Evolutionary conservation across 1,140 invertebrate species (phyloP).

Genomic region (Matsumurasca onukii): DNA sequence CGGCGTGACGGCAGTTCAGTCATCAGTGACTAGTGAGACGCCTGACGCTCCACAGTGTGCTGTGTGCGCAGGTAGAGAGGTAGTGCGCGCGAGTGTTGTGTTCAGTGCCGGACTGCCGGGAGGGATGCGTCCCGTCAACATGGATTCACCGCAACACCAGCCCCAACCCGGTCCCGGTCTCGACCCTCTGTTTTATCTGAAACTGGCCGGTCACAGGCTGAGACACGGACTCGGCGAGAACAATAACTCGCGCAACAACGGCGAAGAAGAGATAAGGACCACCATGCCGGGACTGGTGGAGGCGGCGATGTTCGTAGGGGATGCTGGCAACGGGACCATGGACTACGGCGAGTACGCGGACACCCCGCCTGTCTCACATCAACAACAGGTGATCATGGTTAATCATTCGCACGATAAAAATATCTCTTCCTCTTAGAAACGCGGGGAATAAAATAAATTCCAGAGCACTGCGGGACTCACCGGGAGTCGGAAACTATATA

Average conservation of each 20-base stretch:
- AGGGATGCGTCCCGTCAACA: neutral
- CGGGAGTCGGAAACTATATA: too few species aligned
- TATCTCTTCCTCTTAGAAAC: too few species aligned
- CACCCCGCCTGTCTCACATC: conserved; percentile 10
- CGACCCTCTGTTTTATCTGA: neutral
- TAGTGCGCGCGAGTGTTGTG: too few species aligned
- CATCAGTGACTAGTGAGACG: neutral
- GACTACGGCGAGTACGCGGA: conserved; percentile 27
- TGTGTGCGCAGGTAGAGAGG: neutral
- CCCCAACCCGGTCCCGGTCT: neutral
- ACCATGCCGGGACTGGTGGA: conserved; percentile 28
- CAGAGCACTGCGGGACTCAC: too few species aligned
- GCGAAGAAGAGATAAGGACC: neutral
- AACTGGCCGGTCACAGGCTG: neutral
- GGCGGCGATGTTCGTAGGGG: conserved; percentile 29
- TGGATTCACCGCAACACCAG: neutral
- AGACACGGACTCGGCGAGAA: neutral
- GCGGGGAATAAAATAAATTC: too few species aligned
- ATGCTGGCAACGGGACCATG: neutral
- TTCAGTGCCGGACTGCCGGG: too few species aligned
- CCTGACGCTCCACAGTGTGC: neutral
- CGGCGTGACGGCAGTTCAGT: neutral
- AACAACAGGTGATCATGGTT: too few species aligned
- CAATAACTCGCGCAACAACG: neutral
- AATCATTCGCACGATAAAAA: too few species aligned